Percentiles rank a stretch among this genome's conserved stretches.
Conservation (phyloP, 2,888 invertebrate genomes). For the Hirtodrosophila histrioides region DNA sequence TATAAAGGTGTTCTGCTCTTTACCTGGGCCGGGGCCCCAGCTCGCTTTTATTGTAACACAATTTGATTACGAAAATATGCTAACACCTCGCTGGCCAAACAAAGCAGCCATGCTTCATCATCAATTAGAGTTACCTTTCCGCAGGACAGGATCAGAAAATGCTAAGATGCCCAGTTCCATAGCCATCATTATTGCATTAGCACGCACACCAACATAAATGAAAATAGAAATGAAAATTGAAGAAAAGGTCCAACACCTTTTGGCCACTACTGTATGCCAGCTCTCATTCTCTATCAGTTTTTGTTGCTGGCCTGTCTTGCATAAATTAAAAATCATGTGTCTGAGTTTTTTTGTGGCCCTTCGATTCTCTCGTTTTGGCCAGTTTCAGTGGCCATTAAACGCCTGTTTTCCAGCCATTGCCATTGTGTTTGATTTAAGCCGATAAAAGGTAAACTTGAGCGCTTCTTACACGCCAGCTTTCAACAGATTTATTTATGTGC, state of each 20-base stretch:
- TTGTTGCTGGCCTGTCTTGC: conserved; percentile 36
- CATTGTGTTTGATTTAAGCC: conserved; percentile 76
- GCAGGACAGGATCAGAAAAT: conserved; percentile 66
- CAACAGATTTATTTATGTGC: conserved; percentile 67
- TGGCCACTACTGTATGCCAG: conserved; percentile 52
- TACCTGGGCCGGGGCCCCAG: conserved; percentile 59
- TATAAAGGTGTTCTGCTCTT: conserved; percentile 20
- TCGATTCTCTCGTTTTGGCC: neutral
- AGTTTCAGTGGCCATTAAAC: conserved; percentile 54
- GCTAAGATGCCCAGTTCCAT: conserved; percentile 14
- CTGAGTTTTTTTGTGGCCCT: conserved; percentile 15
- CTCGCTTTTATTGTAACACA: conserved; percentile 62
- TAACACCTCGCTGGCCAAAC: conserved; percentile 74
- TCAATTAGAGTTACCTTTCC: conserved; percentile 80
- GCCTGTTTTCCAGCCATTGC: conserved; percentile 58
- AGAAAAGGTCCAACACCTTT: conserved; percentile 58
- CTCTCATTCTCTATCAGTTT: conserved; percentile 41
- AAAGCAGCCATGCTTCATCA: conserved; percentile 66
- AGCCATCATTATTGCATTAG: conserved; percentile 67
- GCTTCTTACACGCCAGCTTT: conserved; percentile 68
- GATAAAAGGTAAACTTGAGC: conserved; percentile 71
- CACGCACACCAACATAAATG: conserved; percentile 30
- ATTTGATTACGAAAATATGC: conserved; percentile 77
- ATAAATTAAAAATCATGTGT: conserved; percentile 77
- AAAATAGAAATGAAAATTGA: conserved; percentile 1